Evolutionary conservation across 2,888 invertebrate genomes (phyloP), one percentile per base, ranked within the genome.

Genomic region (Orthosia gracilis): DNA sequence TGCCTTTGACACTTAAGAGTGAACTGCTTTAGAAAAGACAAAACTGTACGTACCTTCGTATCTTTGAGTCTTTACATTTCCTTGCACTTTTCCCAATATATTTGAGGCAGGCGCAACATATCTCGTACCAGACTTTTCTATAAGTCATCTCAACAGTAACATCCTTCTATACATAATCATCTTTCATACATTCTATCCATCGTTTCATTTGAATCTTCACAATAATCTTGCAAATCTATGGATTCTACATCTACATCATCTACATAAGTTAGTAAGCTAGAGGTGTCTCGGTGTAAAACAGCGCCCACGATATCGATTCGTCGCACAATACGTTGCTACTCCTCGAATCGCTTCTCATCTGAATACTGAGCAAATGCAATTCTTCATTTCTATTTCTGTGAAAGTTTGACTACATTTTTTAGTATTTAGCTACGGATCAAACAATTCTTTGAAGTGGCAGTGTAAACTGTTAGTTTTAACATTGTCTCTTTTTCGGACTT

Each of bases 261-360:
- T 67, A 69, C 50, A 50, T 68, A 62, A 50, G 26, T 49, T 61
- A 54, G 50, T 21, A 54, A 69, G 62, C 62, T 21, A 54, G 63
- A 78, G 65, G 67, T 85, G 85, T 85, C 74, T 85, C 69, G 23
- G 5, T 78, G 80, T 78, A 85, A 83, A 76, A 73, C 85, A 76
- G 64, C 69, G 73, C 72, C 64, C 62, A 31, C 72, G 26, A 17
- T 83, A 85, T 82, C 76, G 81, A 82, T 85, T 82, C 61, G 82
- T 68, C 68, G 57, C 77, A 82, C 81, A 82, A 82, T 81, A 85
- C 85, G 50, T 59, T 66, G 66, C 62, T 68, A 75, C 85, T 85
- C 68, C 70, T 85, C 59, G 82, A 68, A 84, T 69, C 52, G 63
- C 58, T 61, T 62, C 77, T 80, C 70, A 80, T 81, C 76, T 75